Evolutionary conservation across 2,888 invertebrate genomes (phyloP), one percentile per base, ranked within the genome.

Genomic region (Ophion ellenae): DNA sequence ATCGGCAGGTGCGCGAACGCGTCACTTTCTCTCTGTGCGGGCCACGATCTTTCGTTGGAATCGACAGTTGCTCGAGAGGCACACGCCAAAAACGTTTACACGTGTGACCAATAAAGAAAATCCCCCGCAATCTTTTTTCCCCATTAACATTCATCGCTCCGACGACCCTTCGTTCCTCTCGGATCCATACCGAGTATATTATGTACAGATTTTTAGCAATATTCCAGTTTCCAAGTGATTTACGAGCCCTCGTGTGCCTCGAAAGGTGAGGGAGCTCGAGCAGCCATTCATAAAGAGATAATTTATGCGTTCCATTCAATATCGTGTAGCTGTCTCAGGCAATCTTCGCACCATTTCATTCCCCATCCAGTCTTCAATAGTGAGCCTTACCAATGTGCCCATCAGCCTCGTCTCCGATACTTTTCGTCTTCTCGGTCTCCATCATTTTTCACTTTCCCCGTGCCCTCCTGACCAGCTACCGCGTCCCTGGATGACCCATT

Each of bases 211-310:
- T 61, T 69, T 79, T 14, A 47, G 76, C 47, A 53, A 64, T 63
- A 80, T 66, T 66, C 76, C 81, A 81, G 84, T 86, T 83, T 71
- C 53, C 40, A 88, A 79, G 87, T 91, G 89, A 91, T 91, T 90
- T 91, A 91, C 84, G 90, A 89, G 86, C 84, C 85, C 57, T 64
- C 71, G 64, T 47, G 53, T 66, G 74, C 11, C 66, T 75, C 67
- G 10, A 20, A 20, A 20, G 40, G 45, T 36, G 61, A 64, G 74
- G 81, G 84, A 89, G 88, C 87, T 85, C 77, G 85, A 75, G 84
- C 75, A 57, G 74, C 87, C 89, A 89, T 91, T 91, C 90, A 89
- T 90, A 90, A 91, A 89, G 89, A 86, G 86, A 88, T 90, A 90
- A 92, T 91, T 91, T 91, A 91, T 91, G 89, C 87, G 85, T 84